Conservation (phyloP, 2,113 vertebrate species). For the Probosciger aterrimus region DNA sequence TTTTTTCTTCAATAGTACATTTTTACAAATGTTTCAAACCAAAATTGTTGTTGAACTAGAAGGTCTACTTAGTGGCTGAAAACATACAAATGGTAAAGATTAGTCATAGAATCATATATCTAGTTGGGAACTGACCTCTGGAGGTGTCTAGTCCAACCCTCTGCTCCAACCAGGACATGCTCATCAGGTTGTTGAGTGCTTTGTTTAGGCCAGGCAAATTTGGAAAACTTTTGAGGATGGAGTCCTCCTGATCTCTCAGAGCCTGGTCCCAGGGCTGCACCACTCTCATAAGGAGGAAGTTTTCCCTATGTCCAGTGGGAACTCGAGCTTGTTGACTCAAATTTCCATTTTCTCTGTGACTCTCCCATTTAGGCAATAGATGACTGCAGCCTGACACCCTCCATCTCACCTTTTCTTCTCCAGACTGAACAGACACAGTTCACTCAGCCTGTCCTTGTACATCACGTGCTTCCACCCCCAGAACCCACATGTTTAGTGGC, state of each 20-base stretch:
- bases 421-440: background rate
- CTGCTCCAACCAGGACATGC: background rate
- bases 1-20: background rate
- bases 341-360: background rate
- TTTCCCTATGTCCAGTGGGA: background rate
- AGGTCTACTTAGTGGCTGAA: background rate
- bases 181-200: background rate
- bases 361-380: background rate
- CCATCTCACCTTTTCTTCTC: background rate
- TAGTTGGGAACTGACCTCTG: background rate
- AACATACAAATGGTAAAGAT: background rate
- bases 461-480: background rate
- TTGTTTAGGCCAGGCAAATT: background rate
- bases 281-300: background rate
- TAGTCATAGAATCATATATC: background rate
- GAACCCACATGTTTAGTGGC: background rate
- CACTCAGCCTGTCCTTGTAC: background rate
- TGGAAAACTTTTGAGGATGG: background rate
- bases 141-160: background rate
- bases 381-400: background rate
- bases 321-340: background rate
- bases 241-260: background rate
- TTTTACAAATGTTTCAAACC: background rate
- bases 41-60: background rate
- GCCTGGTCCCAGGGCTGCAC: background rate